These are phyloP conservation scores for Ailurus styani DNA, from an alignment of 2,113 vertebrate genomes.

Conservation along the genomic window DNA sequence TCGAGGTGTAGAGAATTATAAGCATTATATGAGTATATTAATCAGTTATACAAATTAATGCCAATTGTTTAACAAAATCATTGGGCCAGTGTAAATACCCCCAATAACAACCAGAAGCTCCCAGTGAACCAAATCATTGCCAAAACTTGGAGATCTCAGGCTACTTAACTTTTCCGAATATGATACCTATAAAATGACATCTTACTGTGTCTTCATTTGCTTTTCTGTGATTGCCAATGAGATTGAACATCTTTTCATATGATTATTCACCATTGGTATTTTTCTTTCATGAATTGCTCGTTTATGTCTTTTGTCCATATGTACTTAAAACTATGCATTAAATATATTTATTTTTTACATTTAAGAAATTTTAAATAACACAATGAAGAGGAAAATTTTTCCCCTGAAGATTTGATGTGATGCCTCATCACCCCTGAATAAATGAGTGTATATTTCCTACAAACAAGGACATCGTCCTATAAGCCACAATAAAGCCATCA, in stretches of 20 bases:
- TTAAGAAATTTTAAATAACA: neutral
- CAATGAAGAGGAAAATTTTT: neutral
- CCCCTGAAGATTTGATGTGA: neutral
- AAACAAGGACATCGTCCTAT: neutral
- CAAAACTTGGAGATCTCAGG: neutral
- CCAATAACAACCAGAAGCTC: neutral
- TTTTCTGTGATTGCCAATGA: neutral
- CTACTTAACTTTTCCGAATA: neutral
- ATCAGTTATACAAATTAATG: neutral
- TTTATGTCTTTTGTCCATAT: neutral
- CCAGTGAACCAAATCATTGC: neutral
- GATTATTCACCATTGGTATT: neutral
- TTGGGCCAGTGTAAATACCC: neutral
- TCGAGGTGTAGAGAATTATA: neutral
- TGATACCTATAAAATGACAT: neutral
- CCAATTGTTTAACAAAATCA: neutral
- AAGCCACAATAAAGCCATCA: neutral
- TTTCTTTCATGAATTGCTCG: neutral
- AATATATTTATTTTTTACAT: neutral
- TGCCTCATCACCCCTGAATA: neutral
- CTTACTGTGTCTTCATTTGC: neutral
- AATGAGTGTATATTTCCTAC: neutral
- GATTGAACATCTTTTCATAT: neutral
- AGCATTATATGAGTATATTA: neutral
- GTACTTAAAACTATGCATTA: neutral